Conservation (phyloP, 2,888 invertebrate species). For the Ophion ellenae region DNA sequence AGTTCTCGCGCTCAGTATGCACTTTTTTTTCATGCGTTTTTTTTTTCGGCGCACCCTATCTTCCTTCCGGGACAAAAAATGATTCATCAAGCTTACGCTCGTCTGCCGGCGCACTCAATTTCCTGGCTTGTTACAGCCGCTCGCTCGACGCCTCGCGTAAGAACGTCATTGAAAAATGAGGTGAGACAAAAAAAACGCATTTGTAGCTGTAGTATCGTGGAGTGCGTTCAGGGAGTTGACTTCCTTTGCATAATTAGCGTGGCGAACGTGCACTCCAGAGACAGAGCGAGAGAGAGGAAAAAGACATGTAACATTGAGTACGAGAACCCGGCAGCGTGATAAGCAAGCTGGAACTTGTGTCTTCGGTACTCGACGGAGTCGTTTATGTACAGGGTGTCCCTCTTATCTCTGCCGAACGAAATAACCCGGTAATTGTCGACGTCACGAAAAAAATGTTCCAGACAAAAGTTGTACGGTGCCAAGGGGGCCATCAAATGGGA, state of each 20-base stretch:
- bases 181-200: conserved; percentile 1
- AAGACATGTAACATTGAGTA: conserved; percentile 29
- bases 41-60: conserved; percentile 19
- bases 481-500: no score
- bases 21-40: conserved; percentile 16
- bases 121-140: conserved; percentile 61
- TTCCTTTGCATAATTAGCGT: conserved; percentile 64
- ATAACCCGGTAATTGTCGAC: no score
- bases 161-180: conserved; percentile 32
- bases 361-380: background rate
- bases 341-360: conserved; percentile 13
- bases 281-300: background rate
- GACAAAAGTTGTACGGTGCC: no score
- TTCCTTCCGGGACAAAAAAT: conserved; percentile 22
- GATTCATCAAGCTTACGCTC: conserved; percentile 1
- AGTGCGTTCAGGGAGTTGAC: conserved; percentile 42
- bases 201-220: conserved; percentile 12
- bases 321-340: conserved; percentile 23
- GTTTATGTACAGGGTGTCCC: no score
- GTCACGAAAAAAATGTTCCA: no score
- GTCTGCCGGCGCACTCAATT: conserved; percentile 45
- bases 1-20: background rate
- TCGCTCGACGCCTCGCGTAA: conserved; percentile 17
- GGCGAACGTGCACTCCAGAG: conserved; percentile 33
- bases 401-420: no score